These are phyloP conservation scores for Galago senegalensis DNA, from an alignment of 2,797 vertebrate genomes.

Conservation along the genomic window DNA sequence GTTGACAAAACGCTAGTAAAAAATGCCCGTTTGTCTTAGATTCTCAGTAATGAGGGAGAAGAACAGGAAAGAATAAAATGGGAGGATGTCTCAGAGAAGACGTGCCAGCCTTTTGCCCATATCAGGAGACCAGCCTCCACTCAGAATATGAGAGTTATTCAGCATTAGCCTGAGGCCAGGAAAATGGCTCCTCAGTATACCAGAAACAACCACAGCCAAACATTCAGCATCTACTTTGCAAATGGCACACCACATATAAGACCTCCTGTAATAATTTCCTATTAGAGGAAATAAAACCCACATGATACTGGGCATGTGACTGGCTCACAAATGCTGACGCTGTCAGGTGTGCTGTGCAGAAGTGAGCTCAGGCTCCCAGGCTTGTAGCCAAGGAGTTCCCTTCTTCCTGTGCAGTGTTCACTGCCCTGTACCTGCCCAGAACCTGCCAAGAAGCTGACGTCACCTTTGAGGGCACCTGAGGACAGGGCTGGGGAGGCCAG, in stretches of 20 bases:
- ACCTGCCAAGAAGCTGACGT: background rate
- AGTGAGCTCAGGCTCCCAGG: background rate
- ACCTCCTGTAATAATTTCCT: background rate
- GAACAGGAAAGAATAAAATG: background rate
- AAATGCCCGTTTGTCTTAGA: background rate
- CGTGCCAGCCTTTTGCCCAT: rapidly evolving
- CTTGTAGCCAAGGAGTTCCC: background rate
- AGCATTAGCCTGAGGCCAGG: background rate
- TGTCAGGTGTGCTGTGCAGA: background rate
- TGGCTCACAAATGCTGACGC: background rate
- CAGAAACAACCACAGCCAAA: background rate
- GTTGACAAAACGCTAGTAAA: background rate
- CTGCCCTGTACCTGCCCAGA: background rate
- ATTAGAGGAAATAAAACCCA: background rate
- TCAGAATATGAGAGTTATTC: background rate
- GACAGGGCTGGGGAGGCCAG: background rate
- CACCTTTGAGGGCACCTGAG: background rate
- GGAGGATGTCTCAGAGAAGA: background rate
- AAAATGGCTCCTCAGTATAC: background rate
- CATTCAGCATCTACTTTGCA: background rate
- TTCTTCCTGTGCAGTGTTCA: background rate
- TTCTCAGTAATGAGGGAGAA: background rate
- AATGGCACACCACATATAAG: background rate
- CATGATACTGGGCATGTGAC: background rate
- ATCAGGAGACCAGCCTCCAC: background rate